phyloP scores from a whole-genome alignment of 1,140 invertebrate species.

The Sitophilus oryzae region DNA sequence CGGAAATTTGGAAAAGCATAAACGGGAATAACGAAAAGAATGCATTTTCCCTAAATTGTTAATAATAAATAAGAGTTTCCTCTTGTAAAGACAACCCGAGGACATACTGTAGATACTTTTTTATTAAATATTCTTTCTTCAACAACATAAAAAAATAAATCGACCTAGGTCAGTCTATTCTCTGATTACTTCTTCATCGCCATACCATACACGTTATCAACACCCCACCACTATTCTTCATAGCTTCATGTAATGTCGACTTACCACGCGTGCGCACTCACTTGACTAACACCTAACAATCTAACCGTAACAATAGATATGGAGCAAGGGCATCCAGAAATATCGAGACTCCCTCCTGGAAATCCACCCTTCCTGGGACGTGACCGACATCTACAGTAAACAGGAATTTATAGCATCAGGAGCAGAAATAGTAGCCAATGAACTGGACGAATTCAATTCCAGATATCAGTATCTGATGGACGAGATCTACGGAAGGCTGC shows the following conservation, averaged over 20 bases:
- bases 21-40: no score
- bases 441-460: conserved; percentile 81
- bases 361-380: conserved; percentile 76
- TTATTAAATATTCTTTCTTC: not conserved
- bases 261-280: conserved; percentile 30
- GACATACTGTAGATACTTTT: no score
- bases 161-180: not conserved
- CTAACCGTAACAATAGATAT: conserved; percentile 55
- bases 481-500: conserved; percentile 61
- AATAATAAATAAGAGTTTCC: not conserved
- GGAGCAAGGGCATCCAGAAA: conserved; percentile 54
- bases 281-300: conserved; percentile 39
- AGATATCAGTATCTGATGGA: conserved; percentile 72
- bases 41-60: not conserved
- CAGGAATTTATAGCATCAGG: conserved; percentile 46
- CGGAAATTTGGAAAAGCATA: no score
- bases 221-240: conserved; percentile 2
- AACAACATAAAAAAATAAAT: not conserved
- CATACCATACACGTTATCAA: not conserved
- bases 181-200: conserved; percentile 22
- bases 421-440: conserved; percentile 74
- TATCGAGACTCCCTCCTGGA: conserved; percentile 85
- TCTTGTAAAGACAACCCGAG: not conserved
- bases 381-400: conserved; percentile 44
- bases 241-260: conserved; percentile 28